phyloP scores from a whole-genome alignment of 2,888 invertebrate species.

The Bombylius major region DNA sequence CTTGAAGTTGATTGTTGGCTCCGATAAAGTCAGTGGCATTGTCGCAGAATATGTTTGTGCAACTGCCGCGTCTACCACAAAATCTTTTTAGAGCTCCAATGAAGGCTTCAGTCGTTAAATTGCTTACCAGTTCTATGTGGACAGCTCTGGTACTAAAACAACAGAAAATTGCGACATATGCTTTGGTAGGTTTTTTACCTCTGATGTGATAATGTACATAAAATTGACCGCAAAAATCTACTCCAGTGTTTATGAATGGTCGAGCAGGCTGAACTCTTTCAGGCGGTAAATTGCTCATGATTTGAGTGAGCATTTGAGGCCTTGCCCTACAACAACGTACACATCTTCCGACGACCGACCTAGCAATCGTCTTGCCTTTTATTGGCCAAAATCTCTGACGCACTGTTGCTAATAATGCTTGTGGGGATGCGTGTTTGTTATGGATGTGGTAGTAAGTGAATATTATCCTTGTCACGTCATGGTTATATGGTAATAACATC shows the following conservation, averaged over 20 bases:
- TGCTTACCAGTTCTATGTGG: constrained; percentile 8
- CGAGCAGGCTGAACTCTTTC: constrained; percentile 8
- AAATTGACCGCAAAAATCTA: constrained; percentile 8
- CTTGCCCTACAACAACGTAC: constrained; percentile 11
- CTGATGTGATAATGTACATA: constrained; percentile 2
- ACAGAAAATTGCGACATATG: constrained; percentile 10
- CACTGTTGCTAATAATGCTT: too few relatives aligned
- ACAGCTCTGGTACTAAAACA: constrained; percentile 12
- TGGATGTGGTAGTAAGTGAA: too few relatives aligned
- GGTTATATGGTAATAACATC: too few relatives aligned
- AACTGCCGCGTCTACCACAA: constrained; percentile 2
- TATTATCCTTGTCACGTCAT: too few relatives aligned
- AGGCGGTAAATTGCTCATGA: constrained; percentile 20
- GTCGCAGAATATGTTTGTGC: constrained; percentile 2
- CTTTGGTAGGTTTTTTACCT: constrained; percentile 7
- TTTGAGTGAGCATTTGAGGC: constrained; percentile 10
- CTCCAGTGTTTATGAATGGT: too few relatives aligned
- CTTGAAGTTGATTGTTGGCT: too few relatives aligned
- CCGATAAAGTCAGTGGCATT: constrained; percentile 10
- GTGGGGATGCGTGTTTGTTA: too few relatives aligned
- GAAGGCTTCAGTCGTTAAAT: constrained; percentile 11
- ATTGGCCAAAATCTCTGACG: constrained; percentile 19
- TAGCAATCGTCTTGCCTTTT: constrained; percentile 8
- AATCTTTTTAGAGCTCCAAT: constrained; percentile 10
- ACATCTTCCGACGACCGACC: constrained; percentile 12